Conservation (phyloP, 2,797 vertebrate genomes). For the Ptychobarbus kaznakovi region DNA sequence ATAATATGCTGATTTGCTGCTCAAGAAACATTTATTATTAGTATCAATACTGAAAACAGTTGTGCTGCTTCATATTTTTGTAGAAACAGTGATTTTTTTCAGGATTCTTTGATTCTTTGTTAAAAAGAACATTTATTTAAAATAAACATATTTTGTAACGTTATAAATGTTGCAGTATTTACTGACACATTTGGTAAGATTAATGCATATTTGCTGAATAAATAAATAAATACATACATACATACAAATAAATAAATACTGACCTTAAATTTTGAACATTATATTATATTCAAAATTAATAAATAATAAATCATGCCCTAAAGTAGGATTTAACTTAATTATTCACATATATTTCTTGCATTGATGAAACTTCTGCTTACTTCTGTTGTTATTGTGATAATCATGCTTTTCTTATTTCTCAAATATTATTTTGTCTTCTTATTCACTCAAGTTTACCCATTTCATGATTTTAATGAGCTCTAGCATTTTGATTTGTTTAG, state of each 20-base stretch:
- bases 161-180: no score
- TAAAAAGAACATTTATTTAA: no score
- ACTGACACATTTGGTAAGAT: no score
- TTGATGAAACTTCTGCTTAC: background rate
- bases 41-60: background rate
- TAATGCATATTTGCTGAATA: background rate
- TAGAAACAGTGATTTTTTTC: background rate
- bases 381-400: background rate
- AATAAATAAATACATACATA: no score
- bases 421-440: background rate
- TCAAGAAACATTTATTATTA: background rate
- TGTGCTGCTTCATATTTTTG: background rate
- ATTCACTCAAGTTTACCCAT: background rate
- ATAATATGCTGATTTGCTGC: background rate
- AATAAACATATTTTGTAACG: no score
- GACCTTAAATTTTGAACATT: no score
- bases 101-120: background rate
- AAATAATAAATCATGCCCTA: background rate
- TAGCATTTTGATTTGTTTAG: slow-evolving; percentile 3
- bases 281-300: no score
- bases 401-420: background rate
- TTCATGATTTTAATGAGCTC: background rate
- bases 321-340: background rate
- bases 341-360: background rate
- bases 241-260: no score